These are phyloP conservation scores for Entelurus aequoreus DNA, from an alignment of 2,113 vertebrate genomes.

Conservation along the genomic window DNA sequence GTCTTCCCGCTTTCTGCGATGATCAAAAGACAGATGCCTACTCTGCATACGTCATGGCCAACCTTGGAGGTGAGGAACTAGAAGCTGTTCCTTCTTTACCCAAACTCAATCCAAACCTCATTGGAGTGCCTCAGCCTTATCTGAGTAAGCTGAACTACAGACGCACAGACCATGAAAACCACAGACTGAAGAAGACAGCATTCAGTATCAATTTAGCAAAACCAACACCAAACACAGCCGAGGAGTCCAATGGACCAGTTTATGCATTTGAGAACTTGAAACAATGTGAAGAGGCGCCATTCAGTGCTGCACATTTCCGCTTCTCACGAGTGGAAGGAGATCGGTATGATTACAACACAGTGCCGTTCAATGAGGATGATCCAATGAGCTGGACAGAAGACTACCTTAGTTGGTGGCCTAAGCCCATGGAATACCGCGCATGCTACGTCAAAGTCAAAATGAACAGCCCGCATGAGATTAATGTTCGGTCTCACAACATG, in stretches of 20 bases:
- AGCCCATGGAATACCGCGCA: conserved; percentile 94
- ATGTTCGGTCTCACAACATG: conserved; percentile 91
- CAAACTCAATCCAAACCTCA: conserved; percentile 81
- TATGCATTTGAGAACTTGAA: conserved; percentile 85
- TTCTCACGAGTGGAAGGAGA: conserved; percentile 94
- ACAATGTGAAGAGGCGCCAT: conserved; percentile 87
- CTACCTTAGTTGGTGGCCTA: conserved; percentile 97
- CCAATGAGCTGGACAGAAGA: conserved; percentile 97
- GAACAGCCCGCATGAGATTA: conserved; percentile 82
- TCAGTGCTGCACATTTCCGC: conserved; percentile 85
- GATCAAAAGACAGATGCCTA: conserved; percentile 86
- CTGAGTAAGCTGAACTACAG: conserved; percentile 88
- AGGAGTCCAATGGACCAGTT: conserved; percentile 89
- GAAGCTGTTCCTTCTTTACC: conserved; percentile 86
- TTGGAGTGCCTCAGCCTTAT: conserved; percentile 93
- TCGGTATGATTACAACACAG: conserved; percentile 89
- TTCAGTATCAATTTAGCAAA: conserved; percentile 94
- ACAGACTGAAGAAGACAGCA: conserved; percentile 85
- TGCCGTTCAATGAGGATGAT: conserved; percentile 92
- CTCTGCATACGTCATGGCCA: conserved; percentile 85
- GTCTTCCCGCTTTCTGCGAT: conserved; percentile 92
- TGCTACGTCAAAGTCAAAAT: conserved; percentile 94
- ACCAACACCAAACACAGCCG: conserved; percentile 79
- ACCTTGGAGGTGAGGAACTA: conserved; percentile 90
- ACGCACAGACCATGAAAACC: conserved; percentile 85